Conservation (phyloP, 2,888 invertebrate species). For the Parelbella ahira region DNA sequence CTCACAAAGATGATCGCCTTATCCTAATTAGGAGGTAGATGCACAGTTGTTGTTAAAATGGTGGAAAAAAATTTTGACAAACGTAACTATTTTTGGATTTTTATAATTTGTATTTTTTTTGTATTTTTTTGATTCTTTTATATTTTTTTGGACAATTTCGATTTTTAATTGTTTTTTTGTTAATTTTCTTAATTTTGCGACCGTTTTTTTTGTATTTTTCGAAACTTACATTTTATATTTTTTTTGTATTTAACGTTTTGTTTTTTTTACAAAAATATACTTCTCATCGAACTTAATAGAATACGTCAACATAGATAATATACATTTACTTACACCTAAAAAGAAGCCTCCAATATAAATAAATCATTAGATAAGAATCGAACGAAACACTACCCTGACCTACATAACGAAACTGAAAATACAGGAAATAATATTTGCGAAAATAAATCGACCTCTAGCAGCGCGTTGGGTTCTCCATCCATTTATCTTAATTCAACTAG, state of each 20-base stretch:
- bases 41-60: neutral
- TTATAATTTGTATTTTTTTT: neutral
- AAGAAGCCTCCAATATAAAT: neutral
- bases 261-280: conserved; percentile 6
- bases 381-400: neutral
- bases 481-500: neutral
- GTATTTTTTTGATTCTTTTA: conserved; percentile 4
- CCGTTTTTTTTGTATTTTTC: too few species aligned
- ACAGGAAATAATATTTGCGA: neutral
- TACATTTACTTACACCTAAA: neutral
- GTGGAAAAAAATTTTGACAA: neutral
- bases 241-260: neutral
- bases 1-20: neutral
- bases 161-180: too few species aligned
- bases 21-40: neutral
- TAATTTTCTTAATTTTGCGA: too few species aligned
- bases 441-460: conserved; percentile 10
- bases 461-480: conserved; percentile 11
- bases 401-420: neutral
- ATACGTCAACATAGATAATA: too few species aligned
- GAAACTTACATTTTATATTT: too few species aligned
- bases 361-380: neutral
- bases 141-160: too few species aligned
- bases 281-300: too few species aligned
- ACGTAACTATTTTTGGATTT: conserved; percentile 1